Conservation (phyloP, 2,888 invertebrate species). For the Allophyes oxyacanthae region DNA sequence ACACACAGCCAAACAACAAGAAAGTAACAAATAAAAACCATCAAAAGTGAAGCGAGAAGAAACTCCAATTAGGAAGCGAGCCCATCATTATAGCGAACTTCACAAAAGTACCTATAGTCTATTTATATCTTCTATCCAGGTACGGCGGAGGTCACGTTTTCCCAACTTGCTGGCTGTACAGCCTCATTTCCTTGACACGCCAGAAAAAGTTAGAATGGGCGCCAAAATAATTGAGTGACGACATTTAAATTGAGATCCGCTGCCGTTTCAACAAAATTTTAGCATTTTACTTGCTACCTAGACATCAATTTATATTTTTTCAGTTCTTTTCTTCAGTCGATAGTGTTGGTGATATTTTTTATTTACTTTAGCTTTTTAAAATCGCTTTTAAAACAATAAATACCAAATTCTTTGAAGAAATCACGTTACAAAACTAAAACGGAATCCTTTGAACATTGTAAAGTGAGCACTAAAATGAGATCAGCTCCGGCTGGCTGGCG, state of each 20-base stretch:
- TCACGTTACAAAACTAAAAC: conserved; percentile 1
- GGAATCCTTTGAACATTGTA: conserved; percentile 12
- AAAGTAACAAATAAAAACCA: conserved; percentile 18
- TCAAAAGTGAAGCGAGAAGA: conserved; percentile 15
- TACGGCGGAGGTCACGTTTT: conserved; percentile 40
- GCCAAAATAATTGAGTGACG: conserved; percentile 21
- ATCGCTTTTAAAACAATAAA: not conserved
- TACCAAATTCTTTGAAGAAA: not conserved
- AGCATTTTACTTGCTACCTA: too few species aligned
- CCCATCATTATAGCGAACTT: conserved; percentile 27
- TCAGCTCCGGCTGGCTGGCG: conserved; percentile 34
- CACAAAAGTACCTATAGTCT: conserved; percentile 5
- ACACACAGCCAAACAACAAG: not conserved
- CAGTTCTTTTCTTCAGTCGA: too few species aligned
- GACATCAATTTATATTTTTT: too few species aligned
- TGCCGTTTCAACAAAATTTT: not conserved
- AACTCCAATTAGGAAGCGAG: conserved; percentile 39
- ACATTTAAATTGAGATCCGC: conserved; percentile 23
- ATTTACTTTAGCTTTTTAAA: too few species aligned
- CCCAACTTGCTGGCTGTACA: conserved; percentile 28
- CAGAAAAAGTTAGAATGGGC: conserved; percentile 19
- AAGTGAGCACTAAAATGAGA: conserved; percentile 28
- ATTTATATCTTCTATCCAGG: conserved; percentile 19
- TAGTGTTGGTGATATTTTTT: too few species aligned
- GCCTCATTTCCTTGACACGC: conserved; percentile 23